Evolutionary conservation across 2,888 invertebrate species (phyloP), one percentile per base, ranked within the genome.

Genomic region (Amphimallon solstitiale): DNA sequence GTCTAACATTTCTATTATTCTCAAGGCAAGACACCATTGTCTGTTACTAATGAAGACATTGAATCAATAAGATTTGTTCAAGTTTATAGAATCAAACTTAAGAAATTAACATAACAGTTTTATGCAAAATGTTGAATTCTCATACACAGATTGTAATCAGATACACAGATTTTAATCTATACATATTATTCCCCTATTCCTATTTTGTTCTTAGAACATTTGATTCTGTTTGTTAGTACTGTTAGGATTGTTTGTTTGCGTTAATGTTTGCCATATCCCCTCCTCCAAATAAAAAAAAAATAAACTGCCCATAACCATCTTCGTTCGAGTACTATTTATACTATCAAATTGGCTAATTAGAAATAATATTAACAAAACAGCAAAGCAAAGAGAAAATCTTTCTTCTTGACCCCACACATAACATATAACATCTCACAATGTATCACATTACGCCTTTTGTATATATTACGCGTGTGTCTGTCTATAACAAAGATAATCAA

Each of bases 361-460:
- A 51, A 38, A 45, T 48, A 60, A 63, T 52, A 60, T 12, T 46
- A 19, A 45, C 17, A 45, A 56, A 43, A 46, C n/a, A 15, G 52
- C 46, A 43, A 51, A 40, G n/a, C n/a, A n/a, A n/a, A 48, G 69
- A 72, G 75, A 75, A 75, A 75, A 75, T 75, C 75, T 73, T 61
- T 75, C 74, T 75, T 74, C 73, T 68, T 23, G 1, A 15, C 19
- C 43, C 21, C 17, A 12, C 54, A 51, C 38, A 54, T 34, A 29
- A 19, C 40, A 23, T 10, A 21, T 40, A 14, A 49, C 29, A 1
- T 29, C 19, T 1, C 12, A 19, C 15, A 23, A 62, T 51, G 34
- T 35, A 17, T 40, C 51, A 51, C 51, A 46, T 17, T 10, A 61
- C 37, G 35, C 17, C 35, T 37, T 37, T 37, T 46, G 17, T 45